Percentiles rank a stretch among this genome's conserved stretches.
phyloP scores from a whole-genome alignment of 2,113 vertebrate species.

The Cyanocitta stelleri region DNA sequence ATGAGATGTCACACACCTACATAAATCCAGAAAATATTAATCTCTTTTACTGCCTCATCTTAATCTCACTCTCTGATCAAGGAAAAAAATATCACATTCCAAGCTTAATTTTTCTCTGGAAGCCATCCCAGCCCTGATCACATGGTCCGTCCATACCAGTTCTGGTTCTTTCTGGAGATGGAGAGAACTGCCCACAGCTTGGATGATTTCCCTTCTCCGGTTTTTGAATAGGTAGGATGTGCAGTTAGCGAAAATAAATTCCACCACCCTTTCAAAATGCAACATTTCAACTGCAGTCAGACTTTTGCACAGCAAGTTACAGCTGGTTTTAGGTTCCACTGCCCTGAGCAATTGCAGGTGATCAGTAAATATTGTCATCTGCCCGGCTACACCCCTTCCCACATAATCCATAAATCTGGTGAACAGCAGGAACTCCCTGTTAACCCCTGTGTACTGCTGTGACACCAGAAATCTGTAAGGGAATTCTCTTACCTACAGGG shows the following conservation, averaged over 20 bases:
- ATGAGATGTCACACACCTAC: neutral
- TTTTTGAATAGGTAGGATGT: neutral
- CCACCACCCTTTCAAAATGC: neutral
- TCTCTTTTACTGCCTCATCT: neutral
- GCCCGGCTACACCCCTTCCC: neutral
- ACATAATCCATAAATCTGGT: neutral
- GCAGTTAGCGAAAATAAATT: neutral
- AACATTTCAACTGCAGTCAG: neutral
- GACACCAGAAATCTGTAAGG: neutral
- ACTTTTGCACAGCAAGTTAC: neutral
- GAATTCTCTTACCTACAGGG: accelerated
- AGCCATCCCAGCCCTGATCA: neutral
- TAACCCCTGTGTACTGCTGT: neutral
- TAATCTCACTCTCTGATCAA: neutral
- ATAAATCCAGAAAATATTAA: neutral
- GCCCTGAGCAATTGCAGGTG: neutral
- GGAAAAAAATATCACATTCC: neutral
- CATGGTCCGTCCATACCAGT: neutral
- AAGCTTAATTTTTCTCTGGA: neutral
- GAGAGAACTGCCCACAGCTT: neutral
- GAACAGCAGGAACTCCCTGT: neutral
- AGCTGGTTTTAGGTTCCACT: neutral
- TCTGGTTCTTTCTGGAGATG: neutral
- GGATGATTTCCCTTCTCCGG: neutral
- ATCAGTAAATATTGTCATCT: accelerated